These are phyloP conservation scores for Limnephilus auricula DNA, from an alignment of 2,888 invertebrate genomes.

Conservation along the genomic window DNA sequence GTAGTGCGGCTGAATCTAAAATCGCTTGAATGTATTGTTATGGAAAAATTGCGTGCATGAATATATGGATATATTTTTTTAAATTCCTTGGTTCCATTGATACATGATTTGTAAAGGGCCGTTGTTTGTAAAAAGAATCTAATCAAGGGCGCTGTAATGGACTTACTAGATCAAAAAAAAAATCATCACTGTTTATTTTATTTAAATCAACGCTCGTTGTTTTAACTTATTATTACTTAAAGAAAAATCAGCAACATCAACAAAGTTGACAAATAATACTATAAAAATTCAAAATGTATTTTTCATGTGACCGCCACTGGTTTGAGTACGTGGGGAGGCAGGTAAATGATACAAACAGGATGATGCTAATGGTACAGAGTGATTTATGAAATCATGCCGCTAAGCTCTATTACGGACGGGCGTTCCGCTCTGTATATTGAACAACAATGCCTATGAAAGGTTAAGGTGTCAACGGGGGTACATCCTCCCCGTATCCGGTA, in stretches of 20 bases:
- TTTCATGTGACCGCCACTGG: constrained; percentile 12
- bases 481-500: background rate
- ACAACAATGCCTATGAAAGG: constrained; percentile 57
- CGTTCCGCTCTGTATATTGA: constrained; percentile 60
- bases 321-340: constrained; percentile 54
- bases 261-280: too few species aligned
- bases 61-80: background rate
- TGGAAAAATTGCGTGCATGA: background rate
- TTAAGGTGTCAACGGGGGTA: constrained; percentile 47
- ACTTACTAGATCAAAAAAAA: too few species aligned
- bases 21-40: background rate
- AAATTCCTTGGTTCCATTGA: background rate
- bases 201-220: background rate
- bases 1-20: background rate
- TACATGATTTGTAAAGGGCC: too few species aligned
- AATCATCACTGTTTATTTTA: background rate
- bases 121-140: too few species aligned
- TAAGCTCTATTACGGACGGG: constrained; percentile 60
- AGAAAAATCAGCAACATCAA: too few species aligned
- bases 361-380: constrained; percentile 65
- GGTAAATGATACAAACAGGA: constrained; percentile 66
- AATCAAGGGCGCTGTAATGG: too few species aligned
- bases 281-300: background rate
- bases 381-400: constrained; percentile 66
- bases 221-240: too few species aligned